Evolutionary conservation across 1,140 invertebrate genomes (phyloP).

Genomic region (Nasonia giraulti): DNA sequence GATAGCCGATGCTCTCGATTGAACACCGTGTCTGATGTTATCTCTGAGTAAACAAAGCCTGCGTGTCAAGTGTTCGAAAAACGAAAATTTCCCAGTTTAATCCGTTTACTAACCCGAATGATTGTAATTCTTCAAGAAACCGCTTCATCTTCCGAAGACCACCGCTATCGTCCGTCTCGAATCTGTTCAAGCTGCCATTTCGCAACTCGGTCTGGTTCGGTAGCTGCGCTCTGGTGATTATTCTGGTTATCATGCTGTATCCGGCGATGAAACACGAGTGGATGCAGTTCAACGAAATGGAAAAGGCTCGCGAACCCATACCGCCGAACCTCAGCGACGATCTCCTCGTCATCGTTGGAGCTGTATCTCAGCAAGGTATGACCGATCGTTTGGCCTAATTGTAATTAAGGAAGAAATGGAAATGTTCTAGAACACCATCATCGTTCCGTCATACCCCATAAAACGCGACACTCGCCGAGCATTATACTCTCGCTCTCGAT

Average conservation of each 20-base stretch:
- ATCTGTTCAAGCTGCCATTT: slow-evolving; percentile 80
- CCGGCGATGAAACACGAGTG: slow-evolving; percentile 44
- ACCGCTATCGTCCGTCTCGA: slow-evolving; percentile 80
- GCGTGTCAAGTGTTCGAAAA: no score
- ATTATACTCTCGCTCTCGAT: no score
- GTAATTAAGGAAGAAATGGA: neutral
- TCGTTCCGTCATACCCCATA: no score
- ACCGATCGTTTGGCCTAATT: neutral
- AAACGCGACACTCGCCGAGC: no score
- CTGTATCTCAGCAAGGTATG: slow-evolving; percentile 64
- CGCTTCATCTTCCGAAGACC: slow-evolving; percentile 80
- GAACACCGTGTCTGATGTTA: no score
- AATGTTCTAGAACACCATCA: no score
- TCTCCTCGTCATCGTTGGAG: slow-evolving; percentile 62
- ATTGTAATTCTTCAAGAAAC: neutral
- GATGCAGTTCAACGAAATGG: slow-evolving; percentile 55
- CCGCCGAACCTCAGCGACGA: slow-evolving; percentile 59
- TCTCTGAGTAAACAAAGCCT: no score
- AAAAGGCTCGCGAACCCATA: neutral
- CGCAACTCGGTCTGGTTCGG: slow-evolving; percentile 77
- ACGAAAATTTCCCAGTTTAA: no score
- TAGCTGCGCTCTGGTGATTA: slow-evolving; percentile 68
- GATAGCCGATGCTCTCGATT: no score
- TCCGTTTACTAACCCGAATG: no score
- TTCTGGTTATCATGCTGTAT: slow-evolving; percentile 69